These are phyloP conservation scores for Hiodon tergisus DNA, from an alignment of 2,113 vertebrate genomes.

Conservation along the genomic window DNA sequence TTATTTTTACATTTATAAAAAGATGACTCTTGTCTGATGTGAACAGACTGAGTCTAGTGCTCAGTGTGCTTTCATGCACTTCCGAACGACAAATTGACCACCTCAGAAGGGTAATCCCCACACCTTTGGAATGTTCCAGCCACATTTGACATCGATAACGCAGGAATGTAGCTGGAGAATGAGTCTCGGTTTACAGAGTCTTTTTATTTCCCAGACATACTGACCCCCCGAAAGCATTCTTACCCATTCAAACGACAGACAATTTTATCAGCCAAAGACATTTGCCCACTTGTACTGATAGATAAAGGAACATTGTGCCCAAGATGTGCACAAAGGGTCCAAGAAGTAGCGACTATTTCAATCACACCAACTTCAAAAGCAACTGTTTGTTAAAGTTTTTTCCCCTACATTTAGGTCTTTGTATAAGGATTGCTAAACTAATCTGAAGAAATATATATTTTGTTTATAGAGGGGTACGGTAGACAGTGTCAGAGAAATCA, in stretches of 20 bases:
- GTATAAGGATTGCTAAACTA: too few species aligned
- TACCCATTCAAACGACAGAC: slow-evolving; percentile 4
- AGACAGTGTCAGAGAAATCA: too few species aligned
- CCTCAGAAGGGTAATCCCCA: slow-evolving; percentile 46
- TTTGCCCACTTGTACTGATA: neutral
- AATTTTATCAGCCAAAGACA: slow-evolving; percentile 15
- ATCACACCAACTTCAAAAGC: too few species aligned
- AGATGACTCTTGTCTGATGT: neutral
- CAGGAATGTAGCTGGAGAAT: neutral
- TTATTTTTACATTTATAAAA: slow-evolving; percentile 1
- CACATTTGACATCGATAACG: slow-evolving; percentile 48
- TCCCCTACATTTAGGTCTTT: too few species aligned
- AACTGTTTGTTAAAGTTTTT: too few species aligned
- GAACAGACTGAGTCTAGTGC: slow-evolving; percentile 47
- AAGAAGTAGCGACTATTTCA: too few species aligned
- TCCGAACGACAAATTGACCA: slow-evolving; percentile 52
- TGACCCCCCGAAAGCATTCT: neutral
- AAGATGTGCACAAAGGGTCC: too few species aligned
- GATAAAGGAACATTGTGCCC: too few species aligned
- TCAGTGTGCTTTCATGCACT: slow-evolving; percentile 56
- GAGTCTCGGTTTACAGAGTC: neutral
- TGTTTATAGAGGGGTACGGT: too few species aligned
- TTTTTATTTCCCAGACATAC: slow-evolving; percentile 8
- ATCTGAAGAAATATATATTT: too few species aligned
- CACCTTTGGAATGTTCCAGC: slow-evolving; percentile 49